A percentile compares a stretch with the other conserved stretches of the same genome.
Conservation (phyloP, 2,113 vertebrate species). For the Cinclus cinclus region DNA sequence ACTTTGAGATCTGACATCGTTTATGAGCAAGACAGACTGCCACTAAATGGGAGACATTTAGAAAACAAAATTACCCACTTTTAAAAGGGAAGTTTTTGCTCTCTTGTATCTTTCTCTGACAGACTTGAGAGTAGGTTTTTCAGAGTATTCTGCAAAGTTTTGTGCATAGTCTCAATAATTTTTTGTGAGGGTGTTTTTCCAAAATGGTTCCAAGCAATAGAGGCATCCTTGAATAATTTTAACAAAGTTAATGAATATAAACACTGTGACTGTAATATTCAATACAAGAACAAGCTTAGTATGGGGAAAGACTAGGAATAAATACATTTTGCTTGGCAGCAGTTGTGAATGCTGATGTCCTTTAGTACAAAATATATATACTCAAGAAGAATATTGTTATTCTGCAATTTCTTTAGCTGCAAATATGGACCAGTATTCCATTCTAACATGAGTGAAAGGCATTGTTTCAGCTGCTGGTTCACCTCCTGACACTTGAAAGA, state of each 20-base stretch:
- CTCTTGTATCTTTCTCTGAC: background rate
- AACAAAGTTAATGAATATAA: background rate
- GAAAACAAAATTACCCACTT: background rate
- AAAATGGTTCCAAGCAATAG: background rate
- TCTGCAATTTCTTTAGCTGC: background rate
- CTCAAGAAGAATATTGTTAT: background rate
- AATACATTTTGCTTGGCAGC: background rate
- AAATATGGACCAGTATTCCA: background rate
- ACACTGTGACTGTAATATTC: background rate
- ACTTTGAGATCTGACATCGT: background rate
- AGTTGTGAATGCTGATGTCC: background rate
- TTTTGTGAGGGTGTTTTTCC: background rate
- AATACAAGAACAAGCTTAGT: background rate
- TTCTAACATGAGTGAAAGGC: constrained; percentile 21
- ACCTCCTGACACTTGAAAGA: background rate
- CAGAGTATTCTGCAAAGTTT: background rate
- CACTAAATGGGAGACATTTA: background rate
- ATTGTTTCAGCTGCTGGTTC: constrained; percentile 42
- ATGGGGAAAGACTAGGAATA: background rate
- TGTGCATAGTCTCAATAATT: background rate
- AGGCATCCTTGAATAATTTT: background rate
- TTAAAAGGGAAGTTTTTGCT: background rate
- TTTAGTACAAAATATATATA: background rate
- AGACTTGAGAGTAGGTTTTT: background rate
- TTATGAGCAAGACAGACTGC: background rate